Conservation (phyloP, 2,888 invertebrate genomes). For the Megamerina dolium region DNA sequence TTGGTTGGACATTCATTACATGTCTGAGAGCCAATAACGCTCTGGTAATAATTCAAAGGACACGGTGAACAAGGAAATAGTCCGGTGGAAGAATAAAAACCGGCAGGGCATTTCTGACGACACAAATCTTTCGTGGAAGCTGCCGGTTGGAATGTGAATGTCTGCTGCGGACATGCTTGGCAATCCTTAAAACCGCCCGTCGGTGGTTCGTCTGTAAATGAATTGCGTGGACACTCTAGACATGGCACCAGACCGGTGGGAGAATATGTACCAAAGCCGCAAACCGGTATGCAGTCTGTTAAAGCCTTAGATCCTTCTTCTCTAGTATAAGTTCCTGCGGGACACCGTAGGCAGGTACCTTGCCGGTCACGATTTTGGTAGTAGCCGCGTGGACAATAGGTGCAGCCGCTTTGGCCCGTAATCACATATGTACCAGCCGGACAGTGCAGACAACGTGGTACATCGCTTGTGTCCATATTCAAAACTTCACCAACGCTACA, state of each 20-base stretch:
- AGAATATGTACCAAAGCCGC: conserved; percentile 93
- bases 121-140: conserved; percentile 77
- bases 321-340: conserved; percentile 85
- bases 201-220: conserved; percentile 82
- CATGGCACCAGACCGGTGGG: conserved; percentile 91
- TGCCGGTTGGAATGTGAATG: conserved; percentile 87
- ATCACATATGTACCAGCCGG: conserved; percentile 93
- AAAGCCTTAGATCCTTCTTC: conserved; percentile 85
- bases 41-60: conserved; percentile 88
- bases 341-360: conserved; percentile 84
- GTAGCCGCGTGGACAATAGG: conserved; percentile 84
- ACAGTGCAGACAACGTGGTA: conserved; percentile 91
- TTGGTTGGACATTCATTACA: conserved; percentile 89
- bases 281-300: conserved; percentile 85
- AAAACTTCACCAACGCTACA: conserved; percentile 91
- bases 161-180: conserved; percentile 83
- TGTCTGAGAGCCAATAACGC: conserved; percentile 72
- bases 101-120: conserved; percentile 81
- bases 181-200: conserved; percentile 89
- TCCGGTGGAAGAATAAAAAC: conserved; percentile 88
- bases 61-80: conserved; percentile 90
- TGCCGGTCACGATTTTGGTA: conserved; percentile 91
- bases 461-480: conserved; percentile 86
- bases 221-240: conserved; percentile 87
- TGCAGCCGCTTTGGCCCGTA: conserved; percentile 84